phyloP scores from a whole-genome alignment of 2,888 invertebrate genomes.

The Brenthis daphne region DNA sequence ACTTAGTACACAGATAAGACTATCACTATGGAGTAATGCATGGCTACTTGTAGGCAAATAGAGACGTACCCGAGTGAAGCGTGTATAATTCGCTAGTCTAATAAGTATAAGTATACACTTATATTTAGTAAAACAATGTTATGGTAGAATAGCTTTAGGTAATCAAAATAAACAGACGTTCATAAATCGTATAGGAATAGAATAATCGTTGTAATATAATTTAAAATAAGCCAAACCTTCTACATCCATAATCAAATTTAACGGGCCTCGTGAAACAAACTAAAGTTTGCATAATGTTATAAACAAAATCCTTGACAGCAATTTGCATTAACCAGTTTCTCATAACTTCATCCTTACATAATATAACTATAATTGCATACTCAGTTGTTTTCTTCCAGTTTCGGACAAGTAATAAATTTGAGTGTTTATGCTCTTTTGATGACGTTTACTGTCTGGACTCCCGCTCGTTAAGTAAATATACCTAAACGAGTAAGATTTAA shows the following conservation, averaged over 20 bases:
- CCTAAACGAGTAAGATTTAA: constrained; percentile 35
- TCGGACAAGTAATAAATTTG: constrained; percentile 43
- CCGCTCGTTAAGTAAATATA: constrained; percentile 38
- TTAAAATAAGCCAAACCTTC: no score
- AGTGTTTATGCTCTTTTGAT: constrained; percentile 41
- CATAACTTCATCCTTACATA: not conserved
- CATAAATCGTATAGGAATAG: no score
- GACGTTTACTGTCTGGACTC: constrained; percentile 42
- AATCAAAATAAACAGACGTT: no score
- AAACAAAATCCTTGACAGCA: not conserved
- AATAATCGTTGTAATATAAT: no score
- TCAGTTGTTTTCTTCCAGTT: constrained; percentile 40
- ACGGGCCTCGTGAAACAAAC: not conserved
- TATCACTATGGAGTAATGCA: no score
- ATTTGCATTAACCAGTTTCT: constrained; percentile 2
- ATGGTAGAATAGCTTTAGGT: no score
- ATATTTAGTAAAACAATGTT: no score
- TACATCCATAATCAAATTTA: not conserved
- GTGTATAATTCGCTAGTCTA: no score
- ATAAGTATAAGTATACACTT: no score
- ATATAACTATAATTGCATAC: constrained; percentile 8
- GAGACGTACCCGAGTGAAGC: no score
- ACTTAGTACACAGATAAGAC: no score
- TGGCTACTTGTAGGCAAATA: no score
- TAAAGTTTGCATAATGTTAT: not conserved